phyloP scores from a whole-genome alignment of 2,113 vertebrate genomes.

The Mola mola region DNA sequence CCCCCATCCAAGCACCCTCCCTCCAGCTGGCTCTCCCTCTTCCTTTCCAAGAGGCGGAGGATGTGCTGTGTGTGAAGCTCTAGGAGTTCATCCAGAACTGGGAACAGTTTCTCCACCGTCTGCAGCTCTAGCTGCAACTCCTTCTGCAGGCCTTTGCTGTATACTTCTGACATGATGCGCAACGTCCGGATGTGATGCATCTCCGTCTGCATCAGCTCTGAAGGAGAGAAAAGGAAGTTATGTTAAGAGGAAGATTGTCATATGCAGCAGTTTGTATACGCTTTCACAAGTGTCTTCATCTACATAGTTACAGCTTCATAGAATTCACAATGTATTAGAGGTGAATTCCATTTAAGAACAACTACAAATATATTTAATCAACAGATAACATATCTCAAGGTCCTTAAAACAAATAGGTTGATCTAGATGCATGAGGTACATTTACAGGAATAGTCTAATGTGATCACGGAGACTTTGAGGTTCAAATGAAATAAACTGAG shows the following conservation, averaged over 20 bases:
- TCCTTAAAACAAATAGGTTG: no score
- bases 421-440: no score
- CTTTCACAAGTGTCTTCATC: not conserved
- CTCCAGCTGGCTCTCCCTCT: slow-evolving; percentile 82
- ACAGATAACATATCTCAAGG: no score
- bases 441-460: no score
- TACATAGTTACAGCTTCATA: no score
- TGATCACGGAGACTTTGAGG: no score
- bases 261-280: not conserved
- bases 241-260: not conserved
- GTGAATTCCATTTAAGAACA: no score
- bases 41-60: slow-evolving; percentile 90
- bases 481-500: no score
- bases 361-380: no score
- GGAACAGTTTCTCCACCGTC: slow-evolving; percentile 90
- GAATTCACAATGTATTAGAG: no score
- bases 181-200: slow-evolving; percentile 95
- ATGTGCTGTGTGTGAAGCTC: slow-evolving; percentile 92
- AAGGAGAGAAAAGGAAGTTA: fast-evolving
- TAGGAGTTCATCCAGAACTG: slow-evolving; percentile 90
- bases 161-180: slow-evolving; percentile 96
- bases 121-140: slow-evolving; percentile 89
- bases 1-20: slow-evolving; percentile 80
- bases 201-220: slow-evolving; percentile 97
- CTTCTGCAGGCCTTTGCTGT: slow-evolving; percentile 89